Conservation (phyloP, 2,113 vertebrate species). For the Felis chaus region DNA sequence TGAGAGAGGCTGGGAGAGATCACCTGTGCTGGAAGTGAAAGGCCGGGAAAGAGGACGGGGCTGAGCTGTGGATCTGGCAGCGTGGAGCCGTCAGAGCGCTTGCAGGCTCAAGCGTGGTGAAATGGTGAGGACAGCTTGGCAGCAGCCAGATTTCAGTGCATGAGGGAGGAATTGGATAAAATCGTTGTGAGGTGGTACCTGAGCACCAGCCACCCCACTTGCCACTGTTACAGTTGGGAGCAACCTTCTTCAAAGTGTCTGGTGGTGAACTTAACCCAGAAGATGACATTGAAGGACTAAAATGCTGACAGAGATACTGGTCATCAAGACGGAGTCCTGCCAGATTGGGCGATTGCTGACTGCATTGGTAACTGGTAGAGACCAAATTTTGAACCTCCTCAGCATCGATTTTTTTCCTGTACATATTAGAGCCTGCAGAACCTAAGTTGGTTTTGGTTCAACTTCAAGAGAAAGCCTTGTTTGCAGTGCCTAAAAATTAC, state of each 20-base stretch:
- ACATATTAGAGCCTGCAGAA: slow-evolving; percentile 84
- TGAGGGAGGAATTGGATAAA: slow-evolving; percentile 95
- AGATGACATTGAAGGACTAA: slow-evolving; percentile 94
- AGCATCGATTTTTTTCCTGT: slow-evolving; percentile 66
- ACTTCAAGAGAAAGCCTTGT: slow-evolving; percentile 96
- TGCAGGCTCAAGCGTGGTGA: neutral
- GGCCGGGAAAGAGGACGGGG: neutral
- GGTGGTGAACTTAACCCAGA: slow-evolving; percentile 94
- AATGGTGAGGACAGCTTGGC: slow-evolving; percentile 83
- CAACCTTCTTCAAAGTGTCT: slow-evolving; percentile 94
- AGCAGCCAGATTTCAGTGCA: slow-evolving; percentile 93
- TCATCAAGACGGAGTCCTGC: slow-evolving; percentile 92
- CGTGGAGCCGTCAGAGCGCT: neutral
- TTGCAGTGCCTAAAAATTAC: slow-evolving; percentile 96
- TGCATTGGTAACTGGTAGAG: slow-evolving; percentile 95
- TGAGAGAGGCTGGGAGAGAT: neutral
- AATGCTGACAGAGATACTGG: slow-evolving; percentile 96
- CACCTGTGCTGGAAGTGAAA: neutral
- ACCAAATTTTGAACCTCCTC: slow-evolving; percentile 93
- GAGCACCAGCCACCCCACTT: slow-evolving; percentile 92
- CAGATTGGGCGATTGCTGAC: slow-evolving; percentile 95
- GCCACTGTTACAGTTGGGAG: slow-evolving; percentile 90
- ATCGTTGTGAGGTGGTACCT: slow-evolving; percentile 93
- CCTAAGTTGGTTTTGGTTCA: slow-evolving; percentile 96
- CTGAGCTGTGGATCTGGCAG: neutral